Evolutionary conservation across 2,113 vertebrate species (phyloP).

Genomic region (Crotalus tigris): DNA sequence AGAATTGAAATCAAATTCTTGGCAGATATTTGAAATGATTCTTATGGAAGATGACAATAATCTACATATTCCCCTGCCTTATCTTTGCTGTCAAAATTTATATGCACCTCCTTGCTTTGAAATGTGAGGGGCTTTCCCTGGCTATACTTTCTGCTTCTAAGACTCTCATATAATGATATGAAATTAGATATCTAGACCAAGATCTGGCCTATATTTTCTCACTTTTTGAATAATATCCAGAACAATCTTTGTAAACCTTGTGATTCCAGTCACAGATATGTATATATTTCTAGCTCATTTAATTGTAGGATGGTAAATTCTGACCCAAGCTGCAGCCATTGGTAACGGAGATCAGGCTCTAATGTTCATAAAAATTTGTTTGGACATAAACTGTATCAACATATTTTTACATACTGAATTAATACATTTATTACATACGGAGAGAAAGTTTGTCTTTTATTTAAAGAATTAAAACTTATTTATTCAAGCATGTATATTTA

Average conservation of each 20-base stretch:
- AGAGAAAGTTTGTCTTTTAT: not conserved
- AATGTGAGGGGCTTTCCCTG: not conserved
- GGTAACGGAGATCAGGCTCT: not conserved
- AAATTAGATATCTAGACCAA: not conserved
- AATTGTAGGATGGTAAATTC: not conserved
- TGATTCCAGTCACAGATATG: not conserved
- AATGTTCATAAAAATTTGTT: not conserved
- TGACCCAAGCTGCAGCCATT: not conserved
- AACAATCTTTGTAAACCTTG: not conserved
- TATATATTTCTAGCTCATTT: not conserved
- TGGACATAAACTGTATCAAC: not conserved
- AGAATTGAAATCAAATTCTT: not conserved
- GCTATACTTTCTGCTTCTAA: not conserved
- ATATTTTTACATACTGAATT: not conserved
- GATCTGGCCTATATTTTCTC: no score
- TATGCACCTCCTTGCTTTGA: not conserved
- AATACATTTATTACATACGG: not conserved
- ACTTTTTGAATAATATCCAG: not conserved
- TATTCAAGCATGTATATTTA: not conserved
- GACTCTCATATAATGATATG: not conserved
- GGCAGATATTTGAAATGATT: not conserved
- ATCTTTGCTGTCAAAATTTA: not conserved
- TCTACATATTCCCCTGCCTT: not conserved
- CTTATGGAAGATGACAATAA: not conserved
- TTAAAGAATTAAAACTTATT: not conserved